A percentile compares a stretch with the other conserved stretches of the same genome.
These are phyloP conservation scores for Margarornis squamiger DNA, from an alignment of 2,797 vertebrate genomes.

Conservation along the genomic window DNA sequence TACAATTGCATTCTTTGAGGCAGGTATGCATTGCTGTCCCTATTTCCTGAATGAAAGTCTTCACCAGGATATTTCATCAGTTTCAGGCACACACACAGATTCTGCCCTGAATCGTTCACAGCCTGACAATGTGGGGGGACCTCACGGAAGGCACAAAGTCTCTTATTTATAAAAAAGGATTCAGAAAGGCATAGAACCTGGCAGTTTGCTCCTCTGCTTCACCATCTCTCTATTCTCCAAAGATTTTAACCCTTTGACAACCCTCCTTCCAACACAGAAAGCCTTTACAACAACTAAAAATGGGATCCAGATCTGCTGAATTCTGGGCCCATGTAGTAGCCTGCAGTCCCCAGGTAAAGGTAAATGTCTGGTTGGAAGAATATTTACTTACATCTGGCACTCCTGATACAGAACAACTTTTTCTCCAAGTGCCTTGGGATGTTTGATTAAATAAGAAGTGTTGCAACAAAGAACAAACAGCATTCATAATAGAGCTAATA, in stretches of 20 bases:
- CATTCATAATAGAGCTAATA: constrained; percentile 39
- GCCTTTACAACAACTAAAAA: background rate
- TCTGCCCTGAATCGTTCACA: background rate
- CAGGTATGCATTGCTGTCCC: background rate
- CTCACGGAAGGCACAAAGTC: background rate
- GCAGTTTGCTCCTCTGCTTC: background rate
- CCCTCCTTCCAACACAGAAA: background rate
- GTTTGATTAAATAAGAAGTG: constrained; percentile 37
- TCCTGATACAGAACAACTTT: background rate
- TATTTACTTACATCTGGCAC: constrained; percentile 17
- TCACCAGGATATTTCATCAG: background rate
- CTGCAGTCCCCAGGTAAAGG: background rate
- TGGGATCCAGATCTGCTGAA: background rate
- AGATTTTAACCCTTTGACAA: background rate
- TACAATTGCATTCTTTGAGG: background rate
- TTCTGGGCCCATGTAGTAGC: background rate
- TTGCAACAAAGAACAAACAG: constrained; percentile 41
- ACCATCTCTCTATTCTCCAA: background rate
- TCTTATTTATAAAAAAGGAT: background rate
- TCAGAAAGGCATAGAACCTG: background rate
- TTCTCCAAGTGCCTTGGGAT: constrained; percentile 30
- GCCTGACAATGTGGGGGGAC: background rate
- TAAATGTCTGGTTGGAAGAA: background rate
- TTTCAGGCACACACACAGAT: background rate
- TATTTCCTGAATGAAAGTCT: background rate